These are phyloP conservation scores for Eumaeus atala DNA, from an alignment of 1,140 invertebrate species.

Conservation along the genomic window DNA sequence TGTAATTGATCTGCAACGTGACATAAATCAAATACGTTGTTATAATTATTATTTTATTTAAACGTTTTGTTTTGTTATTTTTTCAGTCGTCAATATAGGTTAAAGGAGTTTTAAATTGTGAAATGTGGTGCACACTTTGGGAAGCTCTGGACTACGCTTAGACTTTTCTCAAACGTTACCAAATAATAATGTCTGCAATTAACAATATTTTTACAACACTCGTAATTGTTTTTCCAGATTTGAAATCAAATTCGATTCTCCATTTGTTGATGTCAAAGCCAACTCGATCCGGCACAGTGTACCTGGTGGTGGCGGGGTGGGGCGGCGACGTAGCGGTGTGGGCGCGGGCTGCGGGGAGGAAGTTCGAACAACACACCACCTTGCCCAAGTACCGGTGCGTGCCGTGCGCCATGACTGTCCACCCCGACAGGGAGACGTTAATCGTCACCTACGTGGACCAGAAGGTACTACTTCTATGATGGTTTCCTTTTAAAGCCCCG, in stretches of 20 bases:
- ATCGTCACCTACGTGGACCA: conserved; percentile 83
- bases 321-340: conserved; percentile 78
- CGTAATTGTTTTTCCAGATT: conserved; percentile 48
- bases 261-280: conserved; percentile 71
- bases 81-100: no score
- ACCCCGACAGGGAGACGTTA: conserved; percentile 72
- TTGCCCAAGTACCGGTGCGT: conserved; percentile 80
- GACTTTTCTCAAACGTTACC: no score
- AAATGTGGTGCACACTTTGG: no score
- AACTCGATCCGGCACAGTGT: conserved; percentile 68
- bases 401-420: conserved; percentile 79
- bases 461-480: conserved; percentile 71
- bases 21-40: no score
- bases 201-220: neutral
- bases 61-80: no score
- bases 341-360: conserved; percentile 41
- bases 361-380: conserved; percentile 69
- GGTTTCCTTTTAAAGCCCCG: no score
- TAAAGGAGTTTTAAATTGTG: no score
- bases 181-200: no score
- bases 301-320: conserved; percentile 77
- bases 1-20: no score
- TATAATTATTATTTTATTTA: no score
- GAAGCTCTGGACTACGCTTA: neutral
- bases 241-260: conserved; percentile 68